Evolutionary conservation across 2,113 vertebrate genomes (phyloP), one percentile per base, ranked within the genome.

Genomic region (Zootoca vivipara): DNA sequence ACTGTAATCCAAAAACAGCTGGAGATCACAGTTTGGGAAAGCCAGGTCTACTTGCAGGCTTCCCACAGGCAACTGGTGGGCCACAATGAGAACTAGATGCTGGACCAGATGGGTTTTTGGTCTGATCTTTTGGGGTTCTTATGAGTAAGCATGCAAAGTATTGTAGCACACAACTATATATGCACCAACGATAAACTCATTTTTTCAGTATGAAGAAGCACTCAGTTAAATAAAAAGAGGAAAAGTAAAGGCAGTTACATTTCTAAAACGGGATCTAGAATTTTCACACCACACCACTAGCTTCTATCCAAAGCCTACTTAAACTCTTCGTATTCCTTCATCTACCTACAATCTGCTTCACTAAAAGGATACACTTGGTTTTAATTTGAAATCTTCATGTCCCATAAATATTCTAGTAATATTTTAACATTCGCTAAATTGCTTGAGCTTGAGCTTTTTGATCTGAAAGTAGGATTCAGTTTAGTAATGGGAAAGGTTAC

Each of bases 371-470:
- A 64, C 67, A 40, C 40, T 87, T 46, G 78, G 35, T 82, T 90
- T 88, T 90, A 87, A 93, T 88, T 82, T 82, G 79, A 91, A 92
- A 77, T 18, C 5, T 86, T 90, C 33, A 4, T 12, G 33, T 89
- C 56, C 35, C 74, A 85, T 93, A 52, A 92, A 87, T 90, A 89
- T 90, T 92, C 91, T 83, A 73, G 91, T 58, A 87, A 89, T 89
- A 87, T 89, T 91, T 92, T 70, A 87, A 56, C 0, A 0, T 65
- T 2, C 73, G 18, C 20, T 12, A 69, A 0, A 91, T 26, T 0
- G 1, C 74, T 58, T 81, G 5, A 77, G 62, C 67, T 85, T 82
- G 18, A 62, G 72, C 40, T 83, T 89, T 77, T 28, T 58, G 26
- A 75, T 26, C 62, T 3, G 78, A 42, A 88, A 85, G 78, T 1